Evolutionary conservation across 2,113 vertebrate genomes (phyloP).

Genomic region (Rhizomys pruinosus): DNA sequence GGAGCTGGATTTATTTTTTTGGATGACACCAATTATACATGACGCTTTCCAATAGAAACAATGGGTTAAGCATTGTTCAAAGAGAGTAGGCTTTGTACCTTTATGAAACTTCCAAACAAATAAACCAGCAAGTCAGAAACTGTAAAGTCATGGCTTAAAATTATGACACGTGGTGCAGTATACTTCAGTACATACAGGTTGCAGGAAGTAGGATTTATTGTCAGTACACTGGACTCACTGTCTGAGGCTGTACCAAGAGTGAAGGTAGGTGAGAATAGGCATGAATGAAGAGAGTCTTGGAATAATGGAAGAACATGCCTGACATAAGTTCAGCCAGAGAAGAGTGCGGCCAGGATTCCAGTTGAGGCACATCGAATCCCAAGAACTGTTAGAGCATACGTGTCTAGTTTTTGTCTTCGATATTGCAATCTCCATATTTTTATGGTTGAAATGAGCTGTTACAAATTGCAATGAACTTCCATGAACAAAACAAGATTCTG

Average conservation of each 20-base stretch:
- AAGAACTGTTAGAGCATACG: too few relatives aligned
- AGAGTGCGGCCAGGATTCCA: neutral
- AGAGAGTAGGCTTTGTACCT: neutral
- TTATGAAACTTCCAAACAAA: conserved; percentile 34
- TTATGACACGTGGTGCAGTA: neutral
- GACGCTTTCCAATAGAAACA: conserved; percentile 39
- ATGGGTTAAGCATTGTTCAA: conserved; percentile 4
- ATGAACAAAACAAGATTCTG: conserved; percentile 10
- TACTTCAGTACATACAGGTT: neutral
- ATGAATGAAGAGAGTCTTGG: conserved; percentile 4
- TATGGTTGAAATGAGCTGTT: conserved; percentile 26
- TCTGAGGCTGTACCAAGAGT: neutral
- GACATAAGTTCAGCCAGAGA: neutral
- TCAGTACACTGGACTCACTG: neutral
- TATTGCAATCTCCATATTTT: conserved; percentile 31
- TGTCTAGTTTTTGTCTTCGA: conserved; percentile 7
- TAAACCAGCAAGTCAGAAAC: neutral
- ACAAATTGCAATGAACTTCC: conserved; percentile 36
- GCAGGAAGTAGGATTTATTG: neutral
- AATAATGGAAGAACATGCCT: neutral
- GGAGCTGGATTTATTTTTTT: neutral
- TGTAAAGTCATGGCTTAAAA: neutral
- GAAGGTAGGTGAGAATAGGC: neutral
- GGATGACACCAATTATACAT: neutral
- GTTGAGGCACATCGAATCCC: too few relatives aligned